phyloP scores from a whole-genome alignment of 2,113 vertebrate genomes.

The Protobothrops flavoviridis region DNA sequence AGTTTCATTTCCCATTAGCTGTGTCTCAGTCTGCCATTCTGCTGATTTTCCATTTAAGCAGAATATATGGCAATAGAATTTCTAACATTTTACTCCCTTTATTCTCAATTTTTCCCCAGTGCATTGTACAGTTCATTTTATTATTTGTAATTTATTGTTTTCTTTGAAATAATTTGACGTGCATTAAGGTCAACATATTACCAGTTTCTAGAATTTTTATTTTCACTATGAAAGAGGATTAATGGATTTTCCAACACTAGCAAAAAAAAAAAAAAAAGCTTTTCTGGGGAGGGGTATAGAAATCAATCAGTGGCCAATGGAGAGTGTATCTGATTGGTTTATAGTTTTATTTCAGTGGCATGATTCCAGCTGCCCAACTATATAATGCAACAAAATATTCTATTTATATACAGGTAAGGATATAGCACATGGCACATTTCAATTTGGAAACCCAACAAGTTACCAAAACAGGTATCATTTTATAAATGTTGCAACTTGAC shows the following conservation, averaged over 20 bases:
- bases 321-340: background rate
- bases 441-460: background rate
- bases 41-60: constrained; percentile 38
- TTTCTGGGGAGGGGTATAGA: background rate
- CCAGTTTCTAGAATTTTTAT: constrained; percentile 3
- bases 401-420: background rate
- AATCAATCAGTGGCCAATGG: constrained; percentile 1
- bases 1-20: constrained; percentile 55
- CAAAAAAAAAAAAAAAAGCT: background rate
- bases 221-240: constrained; percentile 6
- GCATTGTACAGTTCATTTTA: background rate
- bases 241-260: constrained; percentile 15
- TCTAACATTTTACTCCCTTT: background rate
- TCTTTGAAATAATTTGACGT: constrained; percentile 20
- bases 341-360: background rate
- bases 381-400: background rate
- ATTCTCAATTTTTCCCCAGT: background rate
- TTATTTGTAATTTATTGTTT: constrained; percentile 17
- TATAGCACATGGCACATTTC: background rate
- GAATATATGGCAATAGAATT: constrained; percentile 29
- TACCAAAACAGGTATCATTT: background rate
- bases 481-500: background rate
- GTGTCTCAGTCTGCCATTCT: constrained; percentile 36
- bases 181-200: constrained; percentile 10
- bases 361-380: background rate